Base-by-base conservation (phyloP, 2,113 vertebrate genomes). In the Phrynosoma blainvillii region DNA sequence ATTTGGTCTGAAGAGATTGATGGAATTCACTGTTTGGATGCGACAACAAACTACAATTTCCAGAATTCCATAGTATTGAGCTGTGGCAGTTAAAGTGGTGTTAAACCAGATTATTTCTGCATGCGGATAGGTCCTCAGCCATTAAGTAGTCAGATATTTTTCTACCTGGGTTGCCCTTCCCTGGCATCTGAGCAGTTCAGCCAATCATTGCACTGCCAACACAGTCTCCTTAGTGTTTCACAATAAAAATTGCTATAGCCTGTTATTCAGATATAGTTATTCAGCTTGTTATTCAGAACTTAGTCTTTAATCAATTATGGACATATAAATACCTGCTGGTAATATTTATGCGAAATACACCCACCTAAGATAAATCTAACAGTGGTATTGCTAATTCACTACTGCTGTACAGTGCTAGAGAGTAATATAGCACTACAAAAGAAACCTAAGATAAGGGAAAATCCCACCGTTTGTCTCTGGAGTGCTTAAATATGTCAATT, bases 301-400 rank as follows among this genome's bases (percentile, higher is more conserved):
- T 89, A 27, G 71, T 88, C 30, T n/a, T 79, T 47, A 91, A 90
- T n/a, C 89, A 93, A 92, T 21, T n/a, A 1, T 87, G 89, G 88
- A 25, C 86, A 84, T 59, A 71, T 13, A 90, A 32, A 62, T 21
- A 95, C 87, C 76, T n/a, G 40, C 21, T 85, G 81, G 84, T 79
- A 76, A 85, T 81, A 86, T 79, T 86, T 90, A 82, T 74, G 77
- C n/a, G 4, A 89, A 91, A 36, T 82, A 14, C 25, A 85, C 5
- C 52, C 54, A 82, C 1, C 18, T 27, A 52, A 21, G 75, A 12
- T 5, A 74, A 89, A 88, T 73, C 76, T n/a, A 83, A 79, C 36
- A 40, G 79, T 82, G 71, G 89, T 90, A 79, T 82, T 5, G 76
- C 65, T 79, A 86, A 90, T 85, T 87, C 83, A 91, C 75, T 85